Conservation (phyloP, 1,140 invertebrate genomes). For the Mylabris phalerata region DNA sequence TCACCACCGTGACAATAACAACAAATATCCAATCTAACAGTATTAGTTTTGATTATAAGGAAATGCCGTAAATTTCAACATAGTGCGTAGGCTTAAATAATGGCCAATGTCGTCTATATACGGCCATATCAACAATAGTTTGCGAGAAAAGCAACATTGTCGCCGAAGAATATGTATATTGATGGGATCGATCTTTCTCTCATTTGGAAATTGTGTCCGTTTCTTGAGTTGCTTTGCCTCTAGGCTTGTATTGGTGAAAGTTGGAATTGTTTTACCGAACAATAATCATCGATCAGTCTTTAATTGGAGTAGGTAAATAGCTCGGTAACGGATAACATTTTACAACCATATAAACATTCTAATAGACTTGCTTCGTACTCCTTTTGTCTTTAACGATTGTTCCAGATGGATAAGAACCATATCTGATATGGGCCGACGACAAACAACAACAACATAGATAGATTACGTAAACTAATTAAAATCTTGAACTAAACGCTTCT, state of each 20-base stretch:
- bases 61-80: too few species aligned
- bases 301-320: conserved; percentile 41
- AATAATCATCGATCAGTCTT: conserved; percentile 39
- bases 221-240: background rate
- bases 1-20: too few species aligned
- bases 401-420: background rate
- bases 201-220: too few species aligned
- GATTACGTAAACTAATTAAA: background rate
- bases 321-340: conserved; percentile 30
- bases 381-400: conserved; percentile 28
- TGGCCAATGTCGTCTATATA: too few species aligned
- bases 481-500: conserved; percentile 26
- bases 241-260: conserved; percentile 27
- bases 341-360: conserved; percentile 35
- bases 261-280: conserved; percentile 36
- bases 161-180: too few species aligned
- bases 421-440: background rate
- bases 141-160: too few species aligned
- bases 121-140: too few species aligned
- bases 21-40: too few species aligned
- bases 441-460: background rate
- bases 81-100: too few species aligned
- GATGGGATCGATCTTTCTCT: too few species aligned
- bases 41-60: too few species aligned
- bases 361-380: conserved; percentile 36